phyloP scores from a whole-genome alignment of 2,113 vertebrate genomes.

The Mugil cephalus region DNA sequence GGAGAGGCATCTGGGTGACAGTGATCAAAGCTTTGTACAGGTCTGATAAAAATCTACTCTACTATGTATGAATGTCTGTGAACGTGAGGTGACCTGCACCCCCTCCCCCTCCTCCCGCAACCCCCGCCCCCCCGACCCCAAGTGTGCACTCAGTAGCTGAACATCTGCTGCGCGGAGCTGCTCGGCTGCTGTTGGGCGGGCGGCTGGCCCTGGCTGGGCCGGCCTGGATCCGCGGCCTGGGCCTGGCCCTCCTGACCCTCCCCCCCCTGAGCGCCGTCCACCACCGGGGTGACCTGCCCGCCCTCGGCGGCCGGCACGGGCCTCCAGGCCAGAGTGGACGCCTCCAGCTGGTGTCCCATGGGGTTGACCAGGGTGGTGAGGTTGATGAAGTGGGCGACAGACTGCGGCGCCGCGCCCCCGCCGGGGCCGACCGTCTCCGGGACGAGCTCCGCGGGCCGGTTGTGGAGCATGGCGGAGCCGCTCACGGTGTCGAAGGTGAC shows the following conservation, averaged over 20 bases:
- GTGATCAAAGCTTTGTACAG: constrained; percentile 33
- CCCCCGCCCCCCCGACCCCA: too few species aligned
- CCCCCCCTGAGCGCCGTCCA: constrained; percentile 72
- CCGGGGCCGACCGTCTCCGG: constrained; percentile 79
- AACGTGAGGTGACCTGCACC: constrained; percentile 61
- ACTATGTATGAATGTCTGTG: constrained; percentile 30
- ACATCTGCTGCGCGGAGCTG: constrained; percentile 89
- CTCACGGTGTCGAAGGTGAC: constrained; percentile 96
- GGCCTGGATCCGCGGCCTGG: constrained; percentile 72
- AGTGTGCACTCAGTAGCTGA: constrained; percentile 88
- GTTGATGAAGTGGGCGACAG: constrained; percentile 97
- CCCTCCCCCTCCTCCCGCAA: too few species aligned
- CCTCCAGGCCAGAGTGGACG: constrained; percentile 91
- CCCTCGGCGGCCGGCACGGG: constrained; percentile 84
- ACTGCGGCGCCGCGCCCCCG: constrained; percentile 78
- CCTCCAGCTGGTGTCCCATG: constrained; percentile 90
- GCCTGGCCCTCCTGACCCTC: constrained; percentile 75
- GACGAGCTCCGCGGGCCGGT: constrained; percentile 88
- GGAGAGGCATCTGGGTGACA: constrained; percentile 71
- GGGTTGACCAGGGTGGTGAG: constrained; percentile 97
- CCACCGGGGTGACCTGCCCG: constrained; percentile 60
- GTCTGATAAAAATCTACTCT: constrained; percentile 45
- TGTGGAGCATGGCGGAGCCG: constrained; percentile 92
- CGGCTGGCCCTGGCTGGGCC: constrained; percentile 68
- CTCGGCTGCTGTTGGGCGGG: constrained; percentile 69